These are phyloP conservation scores for Panzeria rudis DNA, from an alignment of 2,888 invertebrate genomes.

Conservation along the genomic window DNA sequence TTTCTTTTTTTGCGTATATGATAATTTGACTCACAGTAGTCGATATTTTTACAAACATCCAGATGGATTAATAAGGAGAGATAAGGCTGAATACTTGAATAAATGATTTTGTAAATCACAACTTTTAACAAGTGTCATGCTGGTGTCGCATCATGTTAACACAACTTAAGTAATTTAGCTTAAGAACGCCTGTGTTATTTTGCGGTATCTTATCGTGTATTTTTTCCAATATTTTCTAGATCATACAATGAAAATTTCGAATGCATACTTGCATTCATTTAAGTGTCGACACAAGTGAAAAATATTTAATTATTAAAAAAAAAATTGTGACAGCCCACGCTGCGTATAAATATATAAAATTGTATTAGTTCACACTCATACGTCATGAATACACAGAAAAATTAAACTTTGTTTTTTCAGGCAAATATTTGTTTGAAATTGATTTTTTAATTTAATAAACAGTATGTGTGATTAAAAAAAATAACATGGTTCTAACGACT, in stretches of 20 bases:
- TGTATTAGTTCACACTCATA: constrained; percentile 29
- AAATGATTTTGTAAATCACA: constrained; percentile 33
- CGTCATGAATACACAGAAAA: neutral
- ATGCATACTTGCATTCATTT: constrained; percentile 2
- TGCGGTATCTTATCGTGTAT: neutral
- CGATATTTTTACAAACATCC: neutral
- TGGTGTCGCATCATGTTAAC: constrained; percentile 13
- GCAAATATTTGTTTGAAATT: too few species aligned
- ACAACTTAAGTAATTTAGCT: constrained; percentile 18
- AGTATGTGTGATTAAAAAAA: too few species aligned
- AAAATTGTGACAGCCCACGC: constrained; percentile 7
- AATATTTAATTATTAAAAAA: constrained; percentile 28
- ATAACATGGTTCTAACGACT: too few species aligned
- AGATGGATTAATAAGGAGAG: constrained; percentile 22
- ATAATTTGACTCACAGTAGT: too few species aligned
- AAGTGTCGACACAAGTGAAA: constrained; percentile 14
- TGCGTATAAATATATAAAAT: constrained; percentile 34
- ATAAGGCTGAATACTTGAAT: neutral
- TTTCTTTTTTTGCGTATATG: too few species aligned
- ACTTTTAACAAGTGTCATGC: constrained; percentile 24
- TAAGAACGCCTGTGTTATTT: neutral
- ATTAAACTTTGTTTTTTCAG: neutral
- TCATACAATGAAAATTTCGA: neutral
- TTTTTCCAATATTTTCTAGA: neutral
- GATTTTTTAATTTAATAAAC: too few species aligned